A percentile compares a stretch with the other conserved stretches of the same genome.
Conservation (phyloP, 2,888 invertebrate genomes). For the Leptothorax acervorum region DNA sequence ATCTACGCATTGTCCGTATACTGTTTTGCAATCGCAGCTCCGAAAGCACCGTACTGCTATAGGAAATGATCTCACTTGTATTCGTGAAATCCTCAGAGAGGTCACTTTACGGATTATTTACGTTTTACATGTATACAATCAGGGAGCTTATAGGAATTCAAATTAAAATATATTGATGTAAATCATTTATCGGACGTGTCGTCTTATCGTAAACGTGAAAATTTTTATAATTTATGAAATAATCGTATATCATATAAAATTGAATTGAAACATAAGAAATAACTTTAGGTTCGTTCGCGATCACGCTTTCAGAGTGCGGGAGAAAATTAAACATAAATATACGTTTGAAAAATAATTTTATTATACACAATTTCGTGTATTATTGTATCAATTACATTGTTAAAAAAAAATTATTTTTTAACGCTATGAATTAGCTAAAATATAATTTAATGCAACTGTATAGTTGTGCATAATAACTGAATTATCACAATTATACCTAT, state of each 20-base stretch:
- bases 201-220: background rate
- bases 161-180: background rate
- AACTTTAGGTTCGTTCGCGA: background rate
- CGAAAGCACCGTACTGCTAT: background rate
- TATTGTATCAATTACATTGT: background rate
- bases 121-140: background rate
- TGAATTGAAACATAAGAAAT: background rate
- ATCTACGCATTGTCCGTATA: background rate
- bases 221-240: background rate
- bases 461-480: background rate
- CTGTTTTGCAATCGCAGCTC: background rate
- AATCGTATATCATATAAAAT: background rate
- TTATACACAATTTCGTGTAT: background rate
- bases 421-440: background rate
- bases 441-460: background rate
- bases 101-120: slow-evolving; percentile 28
- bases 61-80: background rate
- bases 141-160: background rate
- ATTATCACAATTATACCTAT: background rate
- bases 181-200: background rate
- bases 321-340: background rate
- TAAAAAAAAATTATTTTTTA: slow-evolving; percentile 3
- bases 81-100: slow-evolving; percentile 2
- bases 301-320: background rate
- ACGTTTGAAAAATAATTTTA: slow-evolving; percentile 12